Evolutionary conservation across 2,797 vertebrate genomes (phyloP), one percentile per base, ranked within the genome.

Genomic region (Epinephelus malabaricus): DNA sequence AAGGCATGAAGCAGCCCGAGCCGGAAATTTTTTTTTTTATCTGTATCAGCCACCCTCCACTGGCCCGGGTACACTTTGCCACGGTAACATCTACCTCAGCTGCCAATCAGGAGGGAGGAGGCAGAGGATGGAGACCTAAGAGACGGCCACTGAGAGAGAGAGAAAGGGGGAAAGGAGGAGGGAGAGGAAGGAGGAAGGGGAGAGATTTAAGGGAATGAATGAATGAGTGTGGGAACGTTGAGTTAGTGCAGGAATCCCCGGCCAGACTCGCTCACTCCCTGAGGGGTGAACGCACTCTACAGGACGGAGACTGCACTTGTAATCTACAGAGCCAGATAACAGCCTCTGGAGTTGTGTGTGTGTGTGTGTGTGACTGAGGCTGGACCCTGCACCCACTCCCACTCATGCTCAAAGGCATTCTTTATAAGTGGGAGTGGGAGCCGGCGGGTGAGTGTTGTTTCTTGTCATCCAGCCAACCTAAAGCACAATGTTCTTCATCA

Each of bases 291-390:
- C 5, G 19, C 67, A 68, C 75, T 77, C 71, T n/a, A 5, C 60
- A 79, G 88, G 79, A 84, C 68, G 61, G 76, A 66, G 49, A 86
- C 79, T 63, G 79, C 67, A 38, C 55, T 63, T 40, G 9, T 79
- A 79, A 77, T 90, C 79, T 86, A 78, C 81, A 71, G 56, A 17
- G 69, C 66, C 54, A 82, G 77, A 91, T 86, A 90, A 84, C 79
- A 84, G 66, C 18, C 46, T 17, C 5, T 15, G 14, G 10, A 43
- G 3, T 56, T 70, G 64, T 82, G 63, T 67, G 76, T 58, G 59
- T 76, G 45, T 75, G 51, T 76, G 45, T 54, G 10, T 65, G 73
- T 59, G 71, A 19, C 9, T 4, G 13, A 49, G 56, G 34, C 56
- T 82, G 84, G 81, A 83, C 61, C 75, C 54, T 85, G 84, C 15